Base-by-base conservation (phyloP, 2,888 invertebrate genomes). In the Temnothorax ravouxi region DNA sequence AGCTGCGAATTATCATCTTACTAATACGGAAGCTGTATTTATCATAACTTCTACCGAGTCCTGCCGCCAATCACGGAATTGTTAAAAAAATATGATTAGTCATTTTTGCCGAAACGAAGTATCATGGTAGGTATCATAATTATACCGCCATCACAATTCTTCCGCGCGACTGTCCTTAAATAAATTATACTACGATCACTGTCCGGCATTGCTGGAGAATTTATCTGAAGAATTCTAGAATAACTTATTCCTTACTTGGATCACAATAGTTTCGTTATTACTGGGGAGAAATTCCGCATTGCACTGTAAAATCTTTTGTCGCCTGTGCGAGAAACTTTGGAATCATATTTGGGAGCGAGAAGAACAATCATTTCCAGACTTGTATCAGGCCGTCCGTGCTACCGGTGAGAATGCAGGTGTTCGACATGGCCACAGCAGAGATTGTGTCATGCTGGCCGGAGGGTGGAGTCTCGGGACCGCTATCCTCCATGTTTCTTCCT, bases 321-420 rank as follows among this genome's bases (percentile, higher is more conserved):
- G 25, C 2, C n/a, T 5, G 25, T 44, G 52, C 56, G 34, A 69
- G 69, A 34, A 83, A 79, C 61, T 44, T 56, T 56, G 50, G 25
- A 66, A 38, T 66, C 25, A 50, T 77, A 56, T 38, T 34, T 56
- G 59, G 25, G 21, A 74, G 15, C 15, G 34, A 50, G 34, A 50
- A 90, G 62, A 84, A 87, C 74, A 87, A 91, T 96, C 96, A 99
- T 94, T 99, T 99, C 99, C 99, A 99, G 64, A 99, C 97, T 96
- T 99, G 99, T 85, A 99, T 98, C 64, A 99, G 97, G 11, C 99
- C 99, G 94, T 99, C 99, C 1, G 98, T 97, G 1, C 98, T 97
- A 0, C 98, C 97, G 72, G 98, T 97, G 84, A 99, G 96, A 54
- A 99, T 96, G 89, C 98, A 98, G 88, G 97, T 97, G 93, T 98